phyloP scores from a whole-genome alignment of 2,888 invertebrate species.

The Plebejus melissa region DNA sequence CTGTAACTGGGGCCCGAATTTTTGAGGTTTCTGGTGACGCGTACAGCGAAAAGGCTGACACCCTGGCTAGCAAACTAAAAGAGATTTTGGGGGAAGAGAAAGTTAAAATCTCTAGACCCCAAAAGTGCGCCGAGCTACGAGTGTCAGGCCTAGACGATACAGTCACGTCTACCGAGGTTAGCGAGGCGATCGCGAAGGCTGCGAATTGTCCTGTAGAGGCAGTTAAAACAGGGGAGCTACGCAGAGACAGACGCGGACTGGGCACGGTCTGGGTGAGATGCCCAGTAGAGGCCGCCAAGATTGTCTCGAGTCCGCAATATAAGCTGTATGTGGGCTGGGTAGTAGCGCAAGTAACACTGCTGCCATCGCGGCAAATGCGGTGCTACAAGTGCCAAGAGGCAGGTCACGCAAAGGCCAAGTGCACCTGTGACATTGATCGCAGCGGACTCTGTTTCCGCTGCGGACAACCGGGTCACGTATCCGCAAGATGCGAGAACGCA shows the following conservation, averaged over 20 bases:
- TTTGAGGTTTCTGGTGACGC: neutral
- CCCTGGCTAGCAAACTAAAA: neutral
- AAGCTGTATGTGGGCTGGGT: conserved; percentile 3
- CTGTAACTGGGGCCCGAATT: conserved; percentile 7
- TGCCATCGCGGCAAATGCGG: neutral
- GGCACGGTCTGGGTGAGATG: neutral
- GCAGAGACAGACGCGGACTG: neutral
- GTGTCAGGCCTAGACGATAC: conserved; percentile 2
- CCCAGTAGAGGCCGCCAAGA: neutral
- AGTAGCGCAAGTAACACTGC: neutral
- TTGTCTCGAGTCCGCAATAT: neutral
- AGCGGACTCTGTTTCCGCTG: conserved; percentile 11
- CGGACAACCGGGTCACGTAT: neutral
- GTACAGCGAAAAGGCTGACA: neutral
- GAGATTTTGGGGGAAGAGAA: neutral
- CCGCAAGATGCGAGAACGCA: neutral
- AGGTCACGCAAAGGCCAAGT: neutral
- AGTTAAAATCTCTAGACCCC: neutral
- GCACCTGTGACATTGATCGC: conserved; percentile 9
- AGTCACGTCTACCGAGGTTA: neutral
- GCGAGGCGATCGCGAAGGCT: neutral
- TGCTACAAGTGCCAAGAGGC: conserved; percentile 10
- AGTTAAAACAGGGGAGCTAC: neutral
- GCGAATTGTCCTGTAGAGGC: neutral
- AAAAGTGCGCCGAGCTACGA: conserved; percentile 20